Evolutionary conservation across 2,888 invertebrate genomes (phyloP), one percentile per base, ranked within the genome.

Genomic region (Penaeus monodon): DNA sequence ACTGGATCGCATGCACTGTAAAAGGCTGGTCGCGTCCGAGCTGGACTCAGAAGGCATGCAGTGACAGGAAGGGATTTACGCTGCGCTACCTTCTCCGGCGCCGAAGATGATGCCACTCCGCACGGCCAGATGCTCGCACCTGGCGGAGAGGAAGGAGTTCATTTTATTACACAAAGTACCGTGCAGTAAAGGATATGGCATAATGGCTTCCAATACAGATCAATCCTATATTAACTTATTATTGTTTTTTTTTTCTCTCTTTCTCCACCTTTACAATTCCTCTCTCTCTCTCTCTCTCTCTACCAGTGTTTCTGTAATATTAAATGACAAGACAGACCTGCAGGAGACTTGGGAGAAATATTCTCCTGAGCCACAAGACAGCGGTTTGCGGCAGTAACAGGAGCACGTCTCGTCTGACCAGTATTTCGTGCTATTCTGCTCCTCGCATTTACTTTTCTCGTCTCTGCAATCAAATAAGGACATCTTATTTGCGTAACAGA

Each of bases 401-500:
- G 44, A 57, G 80, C 90, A 90, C 33, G 84, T 79, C 14, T 88
- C 65, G 44, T 86, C 76, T 70, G 86, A 81, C 90, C 90, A 90
- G 77, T 86, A 86, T 24, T 88, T 84, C 4, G 85, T 88, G 29
- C 12, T n/a, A 66, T 82, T 86, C 70, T 83, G 63, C 27, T 57
- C 20, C 68, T 86, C 76, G 78, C 90, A 90, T 65, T 89, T 89
- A 17, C 8, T 29, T 83, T 88, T 78, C 80, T 89, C 90, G 77
- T 89, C 89, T 33, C 89, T 89, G 88, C 6, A 22, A 49, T 38
- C 7, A 14, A 10, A 44, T 22, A 44, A 81, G n/a, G 22, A 33
- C 27, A 24, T n/a, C 44, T 57, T 22, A 27, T 14, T 68, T 2
- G 76, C 33, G 7, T 2, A 14, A 24, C 73, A 22, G 24, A 27